phyloP scores from a whole-genome alignment of 2,113 vertebrate genomes.

The Eleginops maclovinus region DNA sequence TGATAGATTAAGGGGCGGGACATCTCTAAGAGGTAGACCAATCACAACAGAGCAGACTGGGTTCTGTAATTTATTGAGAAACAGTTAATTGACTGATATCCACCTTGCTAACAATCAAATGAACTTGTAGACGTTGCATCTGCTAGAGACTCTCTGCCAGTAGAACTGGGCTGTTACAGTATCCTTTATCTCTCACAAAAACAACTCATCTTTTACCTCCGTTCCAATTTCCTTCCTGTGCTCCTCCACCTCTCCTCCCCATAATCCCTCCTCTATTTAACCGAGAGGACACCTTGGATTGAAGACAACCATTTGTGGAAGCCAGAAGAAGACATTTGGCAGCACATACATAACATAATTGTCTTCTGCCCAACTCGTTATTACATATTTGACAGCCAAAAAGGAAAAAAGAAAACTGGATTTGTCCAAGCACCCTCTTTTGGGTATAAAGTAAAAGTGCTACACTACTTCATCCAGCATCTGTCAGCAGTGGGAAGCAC shows the following conservation, averaged over 20 bases:
- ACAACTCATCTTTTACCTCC: neutral
- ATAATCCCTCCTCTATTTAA: neutral
- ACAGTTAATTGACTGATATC: no score
- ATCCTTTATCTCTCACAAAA: no score
- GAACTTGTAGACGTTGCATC: no score
- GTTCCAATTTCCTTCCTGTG: neutral
- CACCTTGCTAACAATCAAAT: no score
- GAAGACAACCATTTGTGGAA: neutral
- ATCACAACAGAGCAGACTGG: no score
- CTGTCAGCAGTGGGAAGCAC: neutral
- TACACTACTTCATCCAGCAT: neutral
- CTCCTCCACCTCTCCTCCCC: neutral
- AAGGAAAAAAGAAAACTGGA: neutral
- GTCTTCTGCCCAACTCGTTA: neutral
- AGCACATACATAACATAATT: neutral
- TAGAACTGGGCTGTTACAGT: no score
- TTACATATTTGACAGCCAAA: conserved; percentile 1
- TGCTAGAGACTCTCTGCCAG: no score
- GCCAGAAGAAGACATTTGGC: neutral
- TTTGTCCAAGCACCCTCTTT: neutral
- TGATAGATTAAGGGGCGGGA: no score
- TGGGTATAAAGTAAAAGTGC: neutral
- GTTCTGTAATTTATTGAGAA: no score
- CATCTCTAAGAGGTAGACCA: no score
- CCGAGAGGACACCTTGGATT: neutral